phyloP scores from a whole-genome alignment of 2,113 vertebrate genomes.

The Cebus imitator region DNA sequence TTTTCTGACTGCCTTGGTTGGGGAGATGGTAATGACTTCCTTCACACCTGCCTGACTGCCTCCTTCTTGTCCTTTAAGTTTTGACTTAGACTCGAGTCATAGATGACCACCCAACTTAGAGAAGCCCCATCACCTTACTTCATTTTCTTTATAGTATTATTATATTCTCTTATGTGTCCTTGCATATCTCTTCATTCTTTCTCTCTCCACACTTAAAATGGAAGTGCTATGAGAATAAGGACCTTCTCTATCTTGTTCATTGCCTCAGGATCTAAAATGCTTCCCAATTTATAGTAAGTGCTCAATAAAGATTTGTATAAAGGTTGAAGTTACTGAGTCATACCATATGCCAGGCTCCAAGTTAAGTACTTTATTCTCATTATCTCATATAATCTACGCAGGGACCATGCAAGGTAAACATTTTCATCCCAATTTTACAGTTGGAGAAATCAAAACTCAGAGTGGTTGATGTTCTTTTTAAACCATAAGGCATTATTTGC shows the following conservation, averaged over 20 bases:
- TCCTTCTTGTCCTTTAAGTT: not conserved
- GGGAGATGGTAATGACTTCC: not conserved
- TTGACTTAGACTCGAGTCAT: not conserved
- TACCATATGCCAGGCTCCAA: not conserved
- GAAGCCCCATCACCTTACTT: not conserved
- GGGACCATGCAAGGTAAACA: not conserved
- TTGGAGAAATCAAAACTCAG: constrained; percentile 29
- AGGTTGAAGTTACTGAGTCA: not conserved
- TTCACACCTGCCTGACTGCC: not conserved
- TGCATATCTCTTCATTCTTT: not conserved
- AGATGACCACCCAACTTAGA: not conserved
- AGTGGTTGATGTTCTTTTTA: not conserved
- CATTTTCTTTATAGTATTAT: not conserved
- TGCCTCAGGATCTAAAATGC: not conserved
- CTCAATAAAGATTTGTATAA: not conserved
- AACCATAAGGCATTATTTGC: not conserved
- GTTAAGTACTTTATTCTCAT: not conserved
- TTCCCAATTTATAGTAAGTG: not conserved
- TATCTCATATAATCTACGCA: not conserved
- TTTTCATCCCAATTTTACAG: not conserved
- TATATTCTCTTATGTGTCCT: not conserved
- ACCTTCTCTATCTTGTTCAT: not conserved
- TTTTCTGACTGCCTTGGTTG: not conserved
- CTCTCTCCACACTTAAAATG: not conserved
- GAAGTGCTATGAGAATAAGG: not conserved